Conservation (phyloP, 2,888 invertebrate species). For the Leucophora obtusa region DNA sequence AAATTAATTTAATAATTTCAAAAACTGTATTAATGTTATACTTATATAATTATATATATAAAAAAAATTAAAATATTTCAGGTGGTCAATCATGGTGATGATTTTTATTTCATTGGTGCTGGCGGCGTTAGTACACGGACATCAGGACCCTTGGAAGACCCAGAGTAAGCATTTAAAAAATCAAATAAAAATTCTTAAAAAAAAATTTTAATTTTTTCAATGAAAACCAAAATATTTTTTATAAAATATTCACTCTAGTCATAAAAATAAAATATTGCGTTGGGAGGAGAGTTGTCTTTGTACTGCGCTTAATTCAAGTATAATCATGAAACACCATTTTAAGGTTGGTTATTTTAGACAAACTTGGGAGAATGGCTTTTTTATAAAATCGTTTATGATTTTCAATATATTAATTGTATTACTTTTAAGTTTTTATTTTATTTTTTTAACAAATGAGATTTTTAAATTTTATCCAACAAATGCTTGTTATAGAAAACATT, state of each 20-base stretch:
- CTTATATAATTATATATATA: constrained; percentile 24
- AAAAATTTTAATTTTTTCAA: constrained; percentile 64
- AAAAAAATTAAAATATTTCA: constrained; percentile 64
- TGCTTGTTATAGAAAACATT: neutral
- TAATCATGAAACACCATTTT: constrained; percentile 35
- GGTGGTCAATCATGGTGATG: constrained; percentile 79
- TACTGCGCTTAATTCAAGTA: constrained; percentile 26
- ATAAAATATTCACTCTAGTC: constrained; percentile 49
- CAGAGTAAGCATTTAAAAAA: constrained; percentile 78
- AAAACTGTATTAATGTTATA: constrained; percentile 10
- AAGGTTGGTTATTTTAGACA: constrained; percentile 6
- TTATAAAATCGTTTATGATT: constrained; percentile 8
- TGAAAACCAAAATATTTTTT: constrained; percentile 49
- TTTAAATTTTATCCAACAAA: neutral
- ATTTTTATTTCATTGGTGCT: constrained; percentile 75
- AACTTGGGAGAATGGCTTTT: neutral
- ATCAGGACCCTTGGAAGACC: constrained; percentile 79
- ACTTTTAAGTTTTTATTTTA: constrained; percentile 35
- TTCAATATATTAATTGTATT: constrained; percentile 12
- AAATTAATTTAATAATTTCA: constrained; percentile 27
- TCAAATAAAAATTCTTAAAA: constrained; percentile 58
- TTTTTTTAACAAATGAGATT: constrained; percentile 22
- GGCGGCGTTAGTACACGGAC: constrained; percentile 80
- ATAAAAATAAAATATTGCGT: constrained; percentile 21
- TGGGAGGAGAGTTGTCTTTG: constrained; percentile 41